A percentile compares a stretch with the other conserved stretches of the same genome.
Conservation (phyloP, 2,113 vertebrate genomes). For the Odontophorus gujanensis region DNA sequence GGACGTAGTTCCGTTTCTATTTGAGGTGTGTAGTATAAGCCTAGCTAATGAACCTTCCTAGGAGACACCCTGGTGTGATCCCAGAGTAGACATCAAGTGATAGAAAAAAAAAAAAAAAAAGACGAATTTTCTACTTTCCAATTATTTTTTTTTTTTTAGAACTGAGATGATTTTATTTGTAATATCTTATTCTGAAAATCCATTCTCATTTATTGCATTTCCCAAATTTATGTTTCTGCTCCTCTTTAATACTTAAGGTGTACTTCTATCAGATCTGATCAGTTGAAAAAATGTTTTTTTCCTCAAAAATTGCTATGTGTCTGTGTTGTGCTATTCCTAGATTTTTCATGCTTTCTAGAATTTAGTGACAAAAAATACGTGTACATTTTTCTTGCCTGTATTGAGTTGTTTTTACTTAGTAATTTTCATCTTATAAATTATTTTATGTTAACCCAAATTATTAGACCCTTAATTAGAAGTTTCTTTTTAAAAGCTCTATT, state of each 20-base stretch:
- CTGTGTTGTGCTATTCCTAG: background rate
- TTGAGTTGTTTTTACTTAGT: background rate
- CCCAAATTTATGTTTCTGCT: background rate
- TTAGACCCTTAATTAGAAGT: background rate
- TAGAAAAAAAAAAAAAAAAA: background rate
- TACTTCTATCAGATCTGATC: slow-evolving; percentile 24
- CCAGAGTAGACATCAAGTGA: background rate
- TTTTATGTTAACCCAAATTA: background rate
- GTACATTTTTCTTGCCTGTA: background rate
- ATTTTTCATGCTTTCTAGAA: slow-evolving; percentile 5
- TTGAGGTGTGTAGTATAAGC: background rate
- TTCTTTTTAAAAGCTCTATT: background rate
- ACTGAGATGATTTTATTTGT: slow-evolving; percentile 2
- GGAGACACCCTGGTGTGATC: background rate
- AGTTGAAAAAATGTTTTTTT: background rate
- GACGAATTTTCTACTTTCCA: background rate
- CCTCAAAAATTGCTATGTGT: slow-evolving; percentile 18
- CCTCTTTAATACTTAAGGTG: background rate
- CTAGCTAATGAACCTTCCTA: slow-evolving; percentile 15
- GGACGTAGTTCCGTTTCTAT: background rate
- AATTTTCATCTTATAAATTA: background rate
- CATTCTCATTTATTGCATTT: background rate
- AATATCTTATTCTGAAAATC: slow-evolving; percentile 19
- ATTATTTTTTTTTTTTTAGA: background rate
- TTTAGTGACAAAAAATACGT: background rate